A percentile compares a stretch with the other conserved stretches of the same genome.
Conservation (phyloP, 1,140 invertebrate genomes). For the Nautilus pompilius region DNA sequence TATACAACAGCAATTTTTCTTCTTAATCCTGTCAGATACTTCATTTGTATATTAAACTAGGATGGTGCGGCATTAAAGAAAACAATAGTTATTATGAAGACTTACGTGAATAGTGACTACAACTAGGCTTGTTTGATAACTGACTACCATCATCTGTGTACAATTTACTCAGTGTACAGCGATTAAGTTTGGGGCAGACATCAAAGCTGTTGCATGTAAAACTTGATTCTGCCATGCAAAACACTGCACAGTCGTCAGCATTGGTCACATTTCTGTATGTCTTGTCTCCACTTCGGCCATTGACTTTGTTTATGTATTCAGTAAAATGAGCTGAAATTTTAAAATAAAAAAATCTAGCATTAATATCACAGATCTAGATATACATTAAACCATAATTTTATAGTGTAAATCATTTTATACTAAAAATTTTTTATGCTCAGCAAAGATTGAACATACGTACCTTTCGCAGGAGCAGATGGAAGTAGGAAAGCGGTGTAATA, state of each 20-base stretch:
- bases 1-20: no score
- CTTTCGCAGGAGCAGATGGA: not conserved
- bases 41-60: no score
- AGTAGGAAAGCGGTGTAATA: not conserved
- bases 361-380: no score
- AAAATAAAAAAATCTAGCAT: no score
- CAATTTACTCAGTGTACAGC: not conserved
- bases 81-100: no score
- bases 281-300: not conserved
- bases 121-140: not conserved
- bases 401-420: no score
- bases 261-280: not conserved
- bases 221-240: not conserved
- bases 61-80: no score
- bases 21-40: no score
- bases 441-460: no score
- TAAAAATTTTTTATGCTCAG: no score
- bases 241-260: not conserved
- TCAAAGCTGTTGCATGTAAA: not conserved
- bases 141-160: not conserved
- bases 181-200: not conserved
- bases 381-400: no score
- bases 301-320: not conserved
- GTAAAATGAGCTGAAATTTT: not conserved
- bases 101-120: not conserved